Evolutionary conservation across 1,140 invertebrate genomes (phyloP).

Genomic region (Bathynomus jamesi): DNA sequence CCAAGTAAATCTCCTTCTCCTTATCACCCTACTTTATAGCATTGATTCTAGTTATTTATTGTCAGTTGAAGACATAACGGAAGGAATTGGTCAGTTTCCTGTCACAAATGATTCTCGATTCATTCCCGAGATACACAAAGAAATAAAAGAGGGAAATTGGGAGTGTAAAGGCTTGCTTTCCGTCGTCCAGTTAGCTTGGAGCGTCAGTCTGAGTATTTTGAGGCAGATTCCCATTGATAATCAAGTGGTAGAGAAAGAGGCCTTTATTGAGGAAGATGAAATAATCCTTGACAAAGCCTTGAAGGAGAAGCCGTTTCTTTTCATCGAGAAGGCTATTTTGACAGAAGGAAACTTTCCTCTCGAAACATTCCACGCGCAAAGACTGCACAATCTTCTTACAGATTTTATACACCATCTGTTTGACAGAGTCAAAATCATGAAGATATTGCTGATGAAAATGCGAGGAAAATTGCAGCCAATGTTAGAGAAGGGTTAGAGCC

Average conservation of each 20-base stretch:
- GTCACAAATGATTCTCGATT: constrained; percentile 32
- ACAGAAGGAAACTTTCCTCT: constrained; percentile 32
- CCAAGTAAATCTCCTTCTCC: constrained; percentile 63
- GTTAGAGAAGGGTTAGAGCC: constrained; percentile 66
- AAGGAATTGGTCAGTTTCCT: constrained; percentile 30
- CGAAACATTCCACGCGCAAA: constrained; percentile 66
- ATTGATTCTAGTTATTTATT: constrained; percentile 70
- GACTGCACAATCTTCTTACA: constrained; percentile 75
- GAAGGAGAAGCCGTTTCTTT: constrained; percentile 46
- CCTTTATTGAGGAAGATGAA: constrained; percentile 61
- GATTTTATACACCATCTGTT: constrained; percentile 92
- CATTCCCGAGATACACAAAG: constrained; percentile 31
- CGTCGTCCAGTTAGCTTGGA: constrained; percentile 67
- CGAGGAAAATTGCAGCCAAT: constrained; percentile 47
- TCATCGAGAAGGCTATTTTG: constrained; percentile 33
- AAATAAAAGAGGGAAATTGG: constrained; percentile 29
- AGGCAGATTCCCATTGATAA: constrained; percentile 47
- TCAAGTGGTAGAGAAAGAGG: constrained; percentile 28
- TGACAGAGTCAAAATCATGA: constrained; percentile 73
- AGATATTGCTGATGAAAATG: constrained; percentile 81
- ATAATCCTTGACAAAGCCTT: constrained; percentile 64
- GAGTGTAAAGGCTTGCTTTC: constrained; percentile 58
- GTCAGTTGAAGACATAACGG: constrained; percentile 28
- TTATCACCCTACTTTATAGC: constrained; percentile 75
- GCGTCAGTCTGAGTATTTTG: constrained; percentile 68